Conservation (phyloP, 2,888 invertebrate species). For the Drosophila silvestris region DNA sequence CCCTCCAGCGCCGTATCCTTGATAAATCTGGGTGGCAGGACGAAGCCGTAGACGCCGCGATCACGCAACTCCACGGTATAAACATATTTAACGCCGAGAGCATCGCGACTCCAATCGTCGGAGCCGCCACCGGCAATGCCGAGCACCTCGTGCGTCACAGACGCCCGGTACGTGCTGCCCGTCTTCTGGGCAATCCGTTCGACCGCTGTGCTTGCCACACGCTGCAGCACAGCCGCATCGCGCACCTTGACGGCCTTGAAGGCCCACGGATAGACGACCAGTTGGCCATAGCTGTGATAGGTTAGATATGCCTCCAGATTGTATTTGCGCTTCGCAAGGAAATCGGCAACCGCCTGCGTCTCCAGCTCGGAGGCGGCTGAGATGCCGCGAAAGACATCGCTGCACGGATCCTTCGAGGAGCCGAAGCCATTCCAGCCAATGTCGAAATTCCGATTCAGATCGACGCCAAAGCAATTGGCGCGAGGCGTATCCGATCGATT, state of each 20-base stretch:
- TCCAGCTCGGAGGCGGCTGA: conserved; percentile 94
- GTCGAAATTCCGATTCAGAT: conserved; percentile 95
- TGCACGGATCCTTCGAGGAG: conserved; percentile 88
- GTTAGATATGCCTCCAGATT: conserved; percentile 90
- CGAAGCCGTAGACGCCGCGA: conserved; percentile 81
- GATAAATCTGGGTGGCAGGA: conserved; percentile 81
- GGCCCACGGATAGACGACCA: conserved; percentile 84
- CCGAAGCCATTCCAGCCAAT: conserved; percentile 93
- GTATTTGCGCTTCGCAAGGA: conserved; percentile 85
- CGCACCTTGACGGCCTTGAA: conserved; percentile 82
- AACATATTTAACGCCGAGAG: conserved; percentile 78
- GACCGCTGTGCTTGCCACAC: conserved; percentile 76
- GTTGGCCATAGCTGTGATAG: conserved; percentile 90
- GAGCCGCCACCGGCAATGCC: conserved; percentile 84
- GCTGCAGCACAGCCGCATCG: conserved; percentile 73
- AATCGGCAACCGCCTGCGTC: conserved; percentile 88
- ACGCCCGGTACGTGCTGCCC: conserved; percentile 72
- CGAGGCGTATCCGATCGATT: conserved; percentile 87
- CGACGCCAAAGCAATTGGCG: conserved; percentile 89
- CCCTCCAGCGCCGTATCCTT: conserved; percentile 81
- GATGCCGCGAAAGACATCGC: conserved; percentile 92
- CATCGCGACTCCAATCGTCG: conserved; percentile 83
- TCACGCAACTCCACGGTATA: conserved; percentile 84
- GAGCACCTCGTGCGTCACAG: conserved; percentile 80
- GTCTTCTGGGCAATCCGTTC: conserved; percentile 79